Conservation (phyloP, 2,113 vertebrate species). For the Poeciliopsis occidentalis region DNA sequence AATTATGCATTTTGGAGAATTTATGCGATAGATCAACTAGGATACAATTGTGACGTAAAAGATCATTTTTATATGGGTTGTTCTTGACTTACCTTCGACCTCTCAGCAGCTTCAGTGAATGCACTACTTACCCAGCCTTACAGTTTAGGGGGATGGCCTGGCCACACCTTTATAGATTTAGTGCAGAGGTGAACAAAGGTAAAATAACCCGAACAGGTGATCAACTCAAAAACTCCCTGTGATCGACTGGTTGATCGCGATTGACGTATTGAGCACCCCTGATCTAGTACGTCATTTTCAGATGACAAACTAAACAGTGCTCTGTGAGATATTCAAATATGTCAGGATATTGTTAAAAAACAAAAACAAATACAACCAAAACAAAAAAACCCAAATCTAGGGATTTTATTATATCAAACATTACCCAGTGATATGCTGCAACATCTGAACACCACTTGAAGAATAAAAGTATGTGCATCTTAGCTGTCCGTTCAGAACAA, state of each 20-base stretch:
- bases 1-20: too few relatives aligned
- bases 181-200: too few relatives aligned
- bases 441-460: constrained; percentile 22
- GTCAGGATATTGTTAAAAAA: too few relatives aligned
- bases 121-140: background rate
- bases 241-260: too few relatives aligned
- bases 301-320: background rate
- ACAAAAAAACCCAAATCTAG: background rate
- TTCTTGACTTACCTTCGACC: too few relatives aligned
- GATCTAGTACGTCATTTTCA: background rate
- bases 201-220: too few relatives aligned
- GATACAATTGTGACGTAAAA: too few relatives aligned
- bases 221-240: too few relatives aligned
- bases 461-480: constrained; percentile 32
- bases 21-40: too few relatives aligned
- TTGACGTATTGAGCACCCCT: too few relatives aligned
- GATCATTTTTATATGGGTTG: too few relatives aligned
- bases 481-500: constrained; percentile 38
- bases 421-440: background rate
- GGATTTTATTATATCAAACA: constrained; percentile 37
- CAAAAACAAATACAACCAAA: background rate
- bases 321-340: background rate
- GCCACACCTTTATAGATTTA: too few relatives aligned
- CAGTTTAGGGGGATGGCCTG: background rate
- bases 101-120: background rate